phyloP scores from a whole-genome alignment of 2,113 vertebrate genomes.

The Chaetodon trifascialis region DNA sequence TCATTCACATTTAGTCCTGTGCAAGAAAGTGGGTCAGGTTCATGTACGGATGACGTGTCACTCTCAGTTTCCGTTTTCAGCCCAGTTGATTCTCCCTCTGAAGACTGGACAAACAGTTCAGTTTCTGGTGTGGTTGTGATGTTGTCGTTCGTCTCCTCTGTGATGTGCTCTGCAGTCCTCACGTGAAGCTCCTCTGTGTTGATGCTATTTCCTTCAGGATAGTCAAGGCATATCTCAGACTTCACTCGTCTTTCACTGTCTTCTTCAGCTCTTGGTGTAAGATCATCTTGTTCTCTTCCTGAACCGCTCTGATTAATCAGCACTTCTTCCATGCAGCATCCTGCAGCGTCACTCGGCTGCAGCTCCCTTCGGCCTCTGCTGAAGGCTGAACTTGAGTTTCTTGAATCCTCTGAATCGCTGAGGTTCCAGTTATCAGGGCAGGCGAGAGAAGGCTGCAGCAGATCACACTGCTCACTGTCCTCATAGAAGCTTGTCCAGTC shows the following conservation, averaged over 20 bases:
- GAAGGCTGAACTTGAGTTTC: constrained; percentile 11
- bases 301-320: background rate
- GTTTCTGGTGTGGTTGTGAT: background rate
- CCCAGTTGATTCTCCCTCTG: constrained; percentile 9
- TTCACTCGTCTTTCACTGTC: background rate
- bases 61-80: constrained; percentile 12
- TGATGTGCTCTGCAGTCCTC: background rate
- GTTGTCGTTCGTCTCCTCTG: background rate
- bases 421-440: constrained; percentile 85
- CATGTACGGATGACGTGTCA: constrained; percentile 12
- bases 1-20: constrained; percentile 16
- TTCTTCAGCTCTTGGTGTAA: background rate
- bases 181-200: background rate
- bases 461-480: constrained; percentile 88
- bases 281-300: constrained; percentile 14
- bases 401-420: constrained; percentile 88
- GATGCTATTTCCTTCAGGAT: constrained; percentile 6
- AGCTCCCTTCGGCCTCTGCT: constrained; percentile 1
- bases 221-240: background rate
- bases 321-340: constrained; percentile 4
- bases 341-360: constrained; percentile 22
- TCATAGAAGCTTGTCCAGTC: constrained; percentile 91
- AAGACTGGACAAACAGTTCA: constrained; percentile 17
- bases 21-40: constrained; percentile 33
- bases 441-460: constrained; percentile 86